Base-by-base conservation (phyloP, 2,113 vertebrate genomes). In the Amazona vittata region DNA sequence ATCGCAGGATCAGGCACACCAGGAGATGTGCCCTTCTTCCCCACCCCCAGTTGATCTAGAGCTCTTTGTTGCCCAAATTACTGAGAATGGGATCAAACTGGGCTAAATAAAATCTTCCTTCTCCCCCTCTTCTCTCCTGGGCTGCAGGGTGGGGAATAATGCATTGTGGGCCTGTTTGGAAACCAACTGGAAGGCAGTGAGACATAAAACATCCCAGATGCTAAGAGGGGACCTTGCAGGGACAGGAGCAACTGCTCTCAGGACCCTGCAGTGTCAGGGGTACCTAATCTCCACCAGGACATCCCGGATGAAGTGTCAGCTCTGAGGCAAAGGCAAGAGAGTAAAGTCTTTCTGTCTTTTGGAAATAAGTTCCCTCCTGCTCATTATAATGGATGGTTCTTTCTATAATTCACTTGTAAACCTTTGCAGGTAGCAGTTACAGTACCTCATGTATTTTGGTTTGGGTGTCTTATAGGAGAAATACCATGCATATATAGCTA, bases 271-370 rank as follows among this genome's bases (percentile, higher is more conserved):
- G 67, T 1, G 1, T 44, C 28, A 18, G 21, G 21, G 29, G 25
- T 93, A 13, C n/a, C 9, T 25, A 1, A 39, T 76, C 39, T 95
- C 22, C 0, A 0, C 37, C 0, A 0, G 35, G 33, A 11, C 3
- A 2, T 55, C 35, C 49, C 25, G 0, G 1, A 2, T 46, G 73
- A 33, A 28, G 43, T 37, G 24, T 28, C 57, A 59, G 18, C n/a
- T 64, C 47, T 37, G 69, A 75, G 31, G 24, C 31, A 70, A 70
- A 39, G n/a, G 50, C 50, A 39, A 67, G 37, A 13, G 53, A 22
- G 10, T 69, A 21, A 55, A 49, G 20, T 55, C 44, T 84, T 21
- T 50, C 31, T 50, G 43, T 24, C 28, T 47, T 71, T 39, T 18
- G 11, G 53, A 79, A 79, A 20, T 62, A 62, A 21, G 59, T 71